Percentiles rank a stretch among this genome's conserved stretches.
Evolutionary conservation across 92 coral and sea anemone genomes (phyloP).

Genomic region (Porites lobata): DNA sequence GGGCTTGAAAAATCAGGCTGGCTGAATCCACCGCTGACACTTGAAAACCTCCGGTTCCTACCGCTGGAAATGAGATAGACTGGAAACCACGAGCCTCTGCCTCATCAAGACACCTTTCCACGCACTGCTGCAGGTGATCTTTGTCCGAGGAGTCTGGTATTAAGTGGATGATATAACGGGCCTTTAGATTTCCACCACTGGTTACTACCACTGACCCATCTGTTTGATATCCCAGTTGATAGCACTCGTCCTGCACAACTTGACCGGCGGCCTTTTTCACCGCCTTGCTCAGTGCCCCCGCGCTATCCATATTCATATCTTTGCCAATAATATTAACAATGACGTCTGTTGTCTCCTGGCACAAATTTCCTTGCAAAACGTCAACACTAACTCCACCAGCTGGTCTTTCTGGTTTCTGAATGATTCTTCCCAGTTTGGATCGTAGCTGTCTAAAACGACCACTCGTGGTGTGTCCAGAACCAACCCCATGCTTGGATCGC

Average conservation of each 20-base stretch:
- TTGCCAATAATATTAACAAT: slow-evolving; percentile 71
- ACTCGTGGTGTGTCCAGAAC: not conserved
- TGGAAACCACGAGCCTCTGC: slow-evolving; percentile 69
- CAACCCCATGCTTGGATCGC: not conserved
- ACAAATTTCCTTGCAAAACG: slow-evolving; percentile 47
- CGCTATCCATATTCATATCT: not conserved
- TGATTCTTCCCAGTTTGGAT: too few relatives aligned
- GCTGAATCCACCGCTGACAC: slow-evolving; percentile 13
- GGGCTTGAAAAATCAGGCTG: slow-evolving; percentile 53
- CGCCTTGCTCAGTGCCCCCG: slow-evolving; percentile 71
- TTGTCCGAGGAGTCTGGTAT: slow-evolving; percentile 20
- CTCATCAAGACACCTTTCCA: slow-evolving; percentile 54
- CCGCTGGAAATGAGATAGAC: not conserved
- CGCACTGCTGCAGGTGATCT: slow-evolving; percentile 32
- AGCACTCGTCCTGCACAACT: slow-evolving; percentile 53
- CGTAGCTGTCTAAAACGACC: not conserved
- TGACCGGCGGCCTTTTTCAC: slow-evolving; percentile 19
- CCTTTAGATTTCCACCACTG: slow-evolving; percentile 48
- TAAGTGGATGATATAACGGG: not conserved
- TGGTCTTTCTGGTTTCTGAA: not conserved
- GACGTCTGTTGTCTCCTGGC: slow-evolving; percentile 58
- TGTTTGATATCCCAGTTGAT: slow-evolving; percentile 45
- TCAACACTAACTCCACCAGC: slow-evolving; percentile 17
- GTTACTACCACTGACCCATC: slow-evolving; percentile 72
- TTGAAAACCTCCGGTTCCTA: slow-evolving; percentile 71